A percentile compares a stretch with the other conserved stretches of the same genome.
Conservation (phyloP, 2,888 invertebrate genomes). For the Eulithis prunata region DNA sequence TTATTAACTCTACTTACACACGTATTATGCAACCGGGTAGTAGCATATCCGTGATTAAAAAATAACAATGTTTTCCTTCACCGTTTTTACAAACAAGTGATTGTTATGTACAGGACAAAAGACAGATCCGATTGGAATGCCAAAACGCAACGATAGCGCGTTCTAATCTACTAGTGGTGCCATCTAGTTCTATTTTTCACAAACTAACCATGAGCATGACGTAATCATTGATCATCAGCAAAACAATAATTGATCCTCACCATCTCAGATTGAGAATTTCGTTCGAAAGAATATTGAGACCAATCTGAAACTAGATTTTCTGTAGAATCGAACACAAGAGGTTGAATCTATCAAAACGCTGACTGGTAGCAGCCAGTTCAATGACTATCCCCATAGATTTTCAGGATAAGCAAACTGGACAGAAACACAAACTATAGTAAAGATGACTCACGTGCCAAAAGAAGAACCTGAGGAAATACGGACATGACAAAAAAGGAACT, state of each 20-base stretch:
- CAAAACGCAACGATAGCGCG: slow-evolving; percentile 25
- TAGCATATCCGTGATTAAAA: slow-evolving; percentile 10
- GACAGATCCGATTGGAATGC: neutral
- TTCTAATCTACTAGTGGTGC: slow-evolving; percentile 23
- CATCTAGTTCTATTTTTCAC: slow-evolving; percentile 13
- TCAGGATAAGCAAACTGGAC: too few relatives aligned
- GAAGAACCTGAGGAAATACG: too few relatives aligned
- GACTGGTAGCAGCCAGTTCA: too few relatives aligned
- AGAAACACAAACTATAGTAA: too few relatives aligned
- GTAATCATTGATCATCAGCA: neutral
- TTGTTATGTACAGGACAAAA: neutral
- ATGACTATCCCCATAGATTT: too few relatives aligned
- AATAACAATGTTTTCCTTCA: slow-evolving; percentile 27
- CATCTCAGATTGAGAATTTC: neutral
- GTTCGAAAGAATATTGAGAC: too few relatives aligned
- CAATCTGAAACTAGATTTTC: too few relatives aligned
- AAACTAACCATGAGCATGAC: neutral
- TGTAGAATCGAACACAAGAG: too few relatives aligned
- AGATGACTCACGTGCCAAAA: too few relatives aligned
- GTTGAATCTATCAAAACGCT: too few relatives aligned
- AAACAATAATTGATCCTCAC: too few relatives aligned
- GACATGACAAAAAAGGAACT: too few relatives aligned
- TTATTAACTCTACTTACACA: neutral
- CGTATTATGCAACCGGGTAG: neutral
- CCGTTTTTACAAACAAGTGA: slow-evolving; percentile 22